Percentiles rank a stretch among this genome's conserved stretches.
These are phyloP conservation scores for Cephalopholis sonnerati DNA, from an alignment of 2,113 vertebrate species.

Conservation along the genomic window DNA sequence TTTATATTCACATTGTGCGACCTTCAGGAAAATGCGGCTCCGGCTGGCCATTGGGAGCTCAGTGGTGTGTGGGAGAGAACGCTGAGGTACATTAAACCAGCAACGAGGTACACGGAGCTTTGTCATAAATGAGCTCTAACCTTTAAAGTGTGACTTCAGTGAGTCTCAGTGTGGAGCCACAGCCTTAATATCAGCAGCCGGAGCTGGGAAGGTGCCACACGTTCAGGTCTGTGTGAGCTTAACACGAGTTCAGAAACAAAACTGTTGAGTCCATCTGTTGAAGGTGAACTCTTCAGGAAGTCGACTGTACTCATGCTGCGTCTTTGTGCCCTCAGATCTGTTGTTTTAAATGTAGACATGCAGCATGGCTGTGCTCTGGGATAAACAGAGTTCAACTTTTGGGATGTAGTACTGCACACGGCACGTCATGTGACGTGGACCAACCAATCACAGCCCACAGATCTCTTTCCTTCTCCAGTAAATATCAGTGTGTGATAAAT, in stretches of 20 bases:
- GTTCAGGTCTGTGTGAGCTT: slow-evolving; percentile 2
- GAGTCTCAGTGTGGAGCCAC: slow-evolving; percentile 31
- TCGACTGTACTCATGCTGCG: too few species aligned
- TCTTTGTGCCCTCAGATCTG: too few species aligned
- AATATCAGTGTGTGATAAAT: too few species aligned
- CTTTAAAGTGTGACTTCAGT: slow-evolving; percentile 43
- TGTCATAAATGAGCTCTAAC: slow-evolving; percentile 60
- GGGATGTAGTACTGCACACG: too few species aligned
- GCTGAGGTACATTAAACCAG: slow-evolving; percentile 70
- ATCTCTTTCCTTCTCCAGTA: too few species aligned
- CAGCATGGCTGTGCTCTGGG: too few species aligned
- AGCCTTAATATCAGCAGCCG: slow-evolving; percentile 23
- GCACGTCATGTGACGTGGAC: too few species aligned
- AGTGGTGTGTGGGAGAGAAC: slow-evolving; percentile 67
- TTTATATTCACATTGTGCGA: slow-evolving; percentile 66
- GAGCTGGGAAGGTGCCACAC: slow-evolving; percentile 31
- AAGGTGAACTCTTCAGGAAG: background rate
- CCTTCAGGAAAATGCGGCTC: slow-evolving; percentile 61
- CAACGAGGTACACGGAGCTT: slow-evolving; percentile 58
- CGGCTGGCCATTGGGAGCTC: slow-evolving; percentile 57
- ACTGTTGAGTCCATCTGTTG: background rate
- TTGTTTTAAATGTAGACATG: too few species aligned
- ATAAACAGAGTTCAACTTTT: too few species aligned
- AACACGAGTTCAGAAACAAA: background rate
- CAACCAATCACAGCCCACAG: too few species aligned